Conservation (phyloP, 2,113 vertebrate genomes). For the Tretioscincus oriximinensis region DNA sequence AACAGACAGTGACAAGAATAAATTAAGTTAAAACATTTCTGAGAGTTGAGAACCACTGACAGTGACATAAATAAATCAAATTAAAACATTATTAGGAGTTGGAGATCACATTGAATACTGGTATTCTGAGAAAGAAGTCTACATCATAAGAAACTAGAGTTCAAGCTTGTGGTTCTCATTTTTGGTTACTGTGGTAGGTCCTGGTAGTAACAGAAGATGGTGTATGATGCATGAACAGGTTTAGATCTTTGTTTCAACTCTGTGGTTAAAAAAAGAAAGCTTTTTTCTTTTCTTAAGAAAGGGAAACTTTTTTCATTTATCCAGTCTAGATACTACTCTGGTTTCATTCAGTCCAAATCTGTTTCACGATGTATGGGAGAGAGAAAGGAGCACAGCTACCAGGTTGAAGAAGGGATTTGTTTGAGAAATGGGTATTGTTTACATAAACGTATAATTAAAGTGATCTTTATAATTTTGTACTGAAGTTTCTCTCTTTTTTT, state of each 20-base stretch:
- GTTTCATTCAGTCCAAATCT: neutral
- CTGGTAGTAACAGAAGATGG: neutral
- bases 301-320: neutral
- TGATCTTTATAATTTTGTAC: neutral
- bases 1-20: too few relatives aligned
- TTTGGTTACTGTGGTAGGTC: neutral
- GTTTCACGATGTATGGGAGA: neutral
- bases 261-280: neutral
- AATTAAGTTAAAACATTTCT: neutral
- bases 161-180: neutral
- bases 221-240: neutral
- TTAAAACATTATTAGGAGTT: neutral
- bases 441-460: neutral
- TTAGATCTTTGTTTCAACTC: neutral
- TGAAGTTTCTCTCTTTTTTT: conserved; percentile 49
- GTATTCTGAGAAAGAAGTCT: neutral
- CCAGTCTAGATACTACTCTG: neutral
- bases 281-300: too few relatives aligned
- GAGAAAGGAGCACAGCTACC: neutral
- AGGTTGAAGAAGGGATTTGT: neutral
- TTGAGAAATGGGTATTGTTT: neutral
- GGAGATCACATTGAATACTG: neutral
- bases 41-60: neutral
- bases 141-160: too few relatives aligned
- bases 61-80: too few relatives aligned